These are phyloP conservation scores for Bergia sp. DNA, from an alignment of 92 coral and sea anemone species.

Conservation along the genomic window DNA sequence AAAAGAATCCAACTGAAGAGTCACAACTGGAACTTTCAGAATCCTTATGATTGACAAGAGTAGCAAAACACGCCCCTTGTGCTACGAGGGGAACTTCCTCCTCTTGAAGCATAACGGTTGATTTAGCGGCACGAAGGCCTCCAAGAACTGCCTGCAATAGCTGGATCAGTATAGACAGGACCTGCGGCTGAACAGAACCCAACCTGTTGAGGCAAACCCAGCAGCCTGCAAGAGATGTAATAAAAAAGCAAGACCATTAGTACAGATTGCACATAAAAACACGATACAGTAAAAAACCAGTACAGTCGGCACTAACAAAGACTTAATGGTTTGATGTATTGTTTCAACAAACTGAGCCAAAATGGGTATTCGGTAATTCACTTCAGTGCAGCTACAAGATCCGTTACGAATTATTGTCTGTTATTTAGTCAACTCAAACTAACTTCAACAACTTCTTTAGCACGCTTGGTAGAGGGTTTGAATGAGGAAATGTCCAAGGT, in stretches of 20 bases:
- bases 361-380: neutral
- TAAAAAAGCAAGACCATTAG: neutral
- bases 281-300: neutral
- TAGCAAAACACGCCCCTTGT: conserved; percentile 90
- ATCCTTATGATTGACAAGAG: conserved; percentile 56
- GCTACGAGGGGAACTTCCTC: conserved; percentile 81
- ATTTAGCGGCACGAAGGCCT: conserved; percentile 79
- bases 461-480: no score
- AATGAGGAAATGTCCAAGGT: no score
- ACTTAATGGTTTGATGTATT: neutral
- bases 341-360: neutral
- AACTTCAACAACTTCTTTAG: no score
- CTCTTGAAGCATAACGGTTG: conserved; percentile 78
- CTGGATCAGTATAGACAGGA: conserved; percentile 79
- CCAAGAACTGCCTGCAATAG: conserved; percentile 75
- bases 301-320: neutral
- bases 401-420: no score
- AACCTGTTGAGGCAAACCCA: conserved; percentile 92
- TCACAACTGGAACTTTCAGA: conserved; percentile 24
- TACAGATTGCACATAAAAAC: neutral
- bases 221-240: conserved; percentile 60
- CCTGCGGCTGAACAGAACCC: conserved; percentile 78
- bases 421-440: no score
- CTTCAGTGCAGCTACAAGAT: no score
- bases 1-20: conserved; percentile 73